Evolutionary conservation across 1,140 invertebrate genomes (phyloP), one percentile per base, ranked within the genome.

Genomic region (Lepidurus packardi): DNA sequence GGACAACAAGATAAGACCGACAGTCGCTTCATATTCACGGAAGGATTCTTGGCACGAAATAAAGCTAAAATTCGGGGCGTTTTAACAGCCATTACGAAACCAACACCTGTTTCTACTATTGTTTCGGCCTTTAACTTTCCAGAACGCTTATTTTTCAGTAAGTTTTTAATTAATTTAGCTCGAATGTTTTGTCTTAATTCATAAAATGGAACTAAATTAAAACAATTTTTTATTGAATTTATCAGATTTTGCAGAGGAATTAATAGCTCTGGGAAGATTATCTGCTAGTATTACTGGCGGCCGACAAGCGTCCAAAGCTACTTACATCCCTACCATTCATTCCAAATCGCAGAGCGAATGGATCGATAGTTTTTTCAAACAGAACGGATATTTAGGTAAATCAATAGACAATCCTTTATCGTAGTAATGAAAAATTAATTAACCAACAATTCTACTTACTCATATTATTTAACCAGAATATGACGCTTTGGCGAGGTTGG

Each of bases 241-340:
- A 7, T 43, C 81, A 92, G 91, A 85, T 81, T 87, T 92, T 65
- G 81, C 91, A 21, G 90, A 92, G 73, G 89, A 87, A 80, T 83
- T 93, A 41, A 85, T 91, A 76, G 89, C 91, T 81, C 88, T 90
- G 74, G 88, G 92, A 77, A 86, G 91, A 84, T 86, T 94, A 25
- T 90, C 90, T 78, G 97, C 96, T 1, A 86, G 89, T 45, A 83
- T 98, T 1, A 93, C 92, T 78, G 95, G 94, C 5, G 90, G 91
- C 80, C 89, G 91, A 81, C 80, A 82, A 73, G 86, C 86, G 45
- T 86, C 89, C 79, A 92, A 92, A 82, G 90, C 92, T 77, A 89
- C 91, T 74, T 98, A 94, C 85, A 91, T 98, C 77, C 97, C 97
- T 76, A 90, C 92, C 81, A 91, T 95, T 82, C 97, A 97, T 84